Evolutionary conservation across 1,140 invertebrate species (phyloP).

Genomic region (Oryctes rhinoceros): DNA sequence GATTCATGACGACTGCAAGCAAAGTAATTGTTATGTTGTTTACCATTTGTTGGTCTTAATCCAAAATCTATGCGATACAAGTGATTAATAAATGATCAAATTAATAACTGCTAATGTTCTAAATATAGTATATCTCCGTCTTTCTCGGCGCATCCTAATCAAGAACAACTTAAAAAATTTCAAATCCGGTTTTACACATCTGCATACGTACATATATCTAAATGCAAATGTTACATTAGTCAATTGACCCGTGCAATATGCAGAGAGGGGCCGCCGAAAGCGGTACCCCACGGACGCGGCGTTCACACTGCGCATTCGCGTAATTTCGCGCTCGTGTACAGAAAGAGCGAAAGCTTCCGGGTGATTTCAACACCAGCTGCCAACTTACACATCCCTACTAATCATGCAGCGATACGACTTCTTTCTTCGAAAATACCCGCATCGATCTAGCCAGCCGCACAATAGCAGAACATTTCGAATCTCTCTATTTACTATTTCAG

Average conservation of each 20-base stretch:
- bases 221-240: not conserved
- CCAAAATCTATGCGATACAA: no score
- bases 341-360: conserved; percentile 11
- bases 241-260: conserved; percentile 22
- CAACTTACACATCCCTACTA: no score
- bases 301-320: not conserved
- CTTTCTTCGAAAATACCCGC: no score
- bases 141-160: not conserved
- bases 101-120: no score
- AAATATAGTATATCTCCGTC: no score
- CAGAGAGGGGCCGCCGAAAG: not conserved
- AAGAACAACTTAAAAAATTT: not conserved
- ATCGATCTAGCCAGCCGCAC: no score
- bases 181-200: conserved; percentile 17
- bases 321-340: not conserved
- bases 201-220: not conserved
- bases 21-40: no score
- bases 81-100: no score
- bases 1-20: no score
- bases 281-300: not conserved
- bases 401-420: no score
- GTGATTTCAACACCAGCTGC: not conserved
- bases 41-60: no score
- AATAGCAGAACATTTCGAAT: not conserved
- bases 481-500: conserved; percentile 21